Evolutionary conservation across 2,888 invertebrate species (phyloP).

Genomic region (Lepidonotus clava): DNA sequence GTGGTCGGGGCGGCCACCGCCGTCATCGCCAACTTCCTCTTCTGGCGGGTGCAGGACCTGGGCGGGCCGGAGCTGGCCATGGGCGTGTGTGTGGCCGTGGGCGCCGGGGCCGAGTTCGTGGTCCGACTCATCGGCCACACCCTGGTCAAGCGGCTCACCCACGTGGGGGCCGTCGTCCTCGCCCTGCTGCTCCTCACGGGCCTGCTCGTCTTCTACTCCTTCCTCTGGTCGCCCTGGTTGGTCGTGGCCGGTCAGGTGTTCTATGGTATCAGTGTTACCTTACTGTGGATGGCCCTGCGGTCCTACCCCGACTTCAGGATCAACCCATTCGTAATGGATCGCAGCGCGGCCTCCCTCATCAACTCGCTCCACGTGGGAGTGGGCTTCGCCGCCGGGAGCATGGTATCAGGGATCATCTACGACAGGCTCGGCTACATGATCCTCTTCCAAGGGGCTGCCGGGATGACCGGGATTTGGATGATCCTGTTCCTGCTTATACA

Average conservation of each 20-base stretch:
- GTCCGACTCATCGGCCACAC: slow-evolving; percentile 71
- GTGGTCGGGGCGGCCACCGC: slow-evolving; percentile 73
- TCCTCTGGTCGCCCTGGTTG: slow-evolving; percentile 73
- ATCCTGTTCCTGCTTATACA: slow-evolving; percentile 56
- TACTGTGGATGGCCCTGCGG: slow-evolving; percentile 57
- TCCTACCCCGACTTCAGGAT: slow-evolving; percentile 61
- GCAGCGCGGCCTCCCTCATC: slow-evolving; percentile 74
- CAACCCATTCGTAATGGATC: slow-evolving; percentile 68
- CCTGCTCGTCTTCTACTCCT: slow-evolving; percentile 74
- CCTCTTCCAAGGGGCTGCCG: slow-evolving; percentile 72
- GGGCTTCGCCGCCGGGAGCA: slow-evolving; percentile 73
- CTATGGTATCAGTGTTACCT: slow-evolving; percentile 52
- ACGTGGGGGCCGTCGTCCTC: slow-evolving; percentile 70
- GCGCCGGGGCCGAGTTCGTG: slow-evolving; percentile 74
- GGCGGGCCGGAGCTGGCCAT: slow-evolving; percentile 72
- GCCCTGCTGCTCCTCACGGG: slow-evolving; percentile 69
- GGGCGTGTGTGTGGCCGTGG: slow-evolving; percentile 73
- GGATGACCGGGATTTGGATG: slow-evolving; percentile 59
- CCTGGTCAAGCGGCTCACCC: slow-evolving; percentile 71
- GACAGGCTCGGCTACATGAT: slow-evolving; percentile 69
- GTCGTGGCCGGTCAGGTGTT: slow-evolving; percentile 54
- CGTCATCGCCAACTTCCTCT: slow-evolving; percentile 73
- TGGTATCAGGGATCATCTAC: slow-evolving; percentile 73
- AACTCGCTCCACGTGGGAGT: slow-evolving; percentile 74
- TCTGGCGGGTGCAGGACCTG: slow-evolving; percentile 76